Base-by-base conservation (phyloP, 1,140 invertebrate genomes). In the Lasioglossum baleicum region DNA sequence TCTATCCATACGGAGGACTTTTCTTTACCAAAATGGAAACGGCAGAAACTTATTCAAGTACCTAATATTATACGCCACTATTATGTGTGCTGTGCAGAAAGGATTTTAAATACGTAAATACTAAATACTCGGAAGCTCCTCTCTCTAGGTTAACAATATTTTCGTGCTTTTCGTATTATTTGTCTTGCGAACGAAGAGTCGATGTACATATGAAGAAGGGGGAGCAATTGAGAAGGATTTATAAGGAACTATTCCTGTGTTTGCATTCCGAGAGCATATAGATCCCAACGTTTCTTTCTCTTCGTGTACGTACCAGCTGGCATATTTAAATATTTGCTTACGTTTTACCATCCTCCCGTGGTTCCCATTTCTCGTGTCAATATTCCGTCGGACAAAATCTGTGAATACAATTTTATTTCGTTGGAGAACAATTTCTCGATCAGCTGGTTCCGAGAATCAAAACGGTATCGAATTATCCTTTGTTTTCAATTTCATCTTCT, bases 291-390 rank as follows among this genome's bases (percentile, higher is more conserved):
- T n/a, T 58, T n/a, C 56, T 58, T 58, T 58, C 56, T n/a, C n/a
- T n/a, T 8, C 56, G n/a, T 58, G 7, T n/a, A n/a, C 20, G 20
- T 58, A n/a, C 20, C 56, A 20, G 56, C 7, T n/a, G 20, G 56
- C 56, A 35, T 15, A 15, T 8, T 63, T 31, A 63, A 63, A 63
- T 63, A 63, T 63, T 63, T 63, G 60, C 60, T 26, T 31, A 63
- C 26, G 35, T 31, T 63, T 63, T 63, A 15, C 60, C 60, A 13
- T 1, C 26, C 60, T 6, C 15, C 22, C 22, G 10, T 13, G 22
- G 22, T 63, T 31, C 60, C 60, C 60, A 31, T 63, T 63, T 35
- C 22, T 13, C 26, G 26, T 63, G 60, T 63, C 60, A 31, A 63
- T 15, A 63, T 63, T 63, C 26, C 60, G 6, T 8, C 22, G 20